These are phyloP conservation scores for Dissostichus mawsoni DNA, from an alignment of 2,113 vertebrate species.

Conservation along the genomic window DNA sequence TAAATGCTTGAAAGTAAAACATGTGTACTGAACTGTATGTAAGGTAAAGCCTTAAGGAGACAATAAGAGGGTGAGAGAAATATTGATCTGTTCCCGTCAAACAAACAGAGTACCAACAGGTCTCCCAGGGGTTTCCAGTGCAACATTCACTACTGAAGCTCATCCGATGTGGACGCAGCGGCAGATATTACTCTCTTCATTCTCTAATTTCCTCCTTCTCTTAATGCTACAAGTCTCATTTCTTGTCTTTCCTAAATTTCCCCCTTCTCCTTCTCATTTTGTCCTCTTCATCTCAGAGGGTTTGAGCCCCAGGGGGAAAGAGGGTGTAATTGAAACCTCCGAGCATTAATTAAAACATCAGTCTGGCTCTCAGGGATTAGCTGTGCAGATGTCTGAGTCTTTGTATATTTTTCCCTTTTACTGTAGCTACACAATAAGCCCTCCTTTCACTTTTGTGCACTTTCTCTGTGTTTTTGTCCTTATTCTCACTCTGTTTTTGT, in stretches of 20 bases:
- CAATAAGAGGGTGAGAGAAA: conserved; percentile 11
- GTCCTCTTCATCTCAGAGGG: conserved; percentile 63
- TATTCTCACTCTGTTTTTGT: conserved; percentile 35
- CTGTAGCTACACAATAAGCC: conserved; percentile 47
- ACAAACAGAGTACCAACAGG: conserved; percentile 28
- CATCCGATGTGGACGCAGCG: conserved; percentile 53
- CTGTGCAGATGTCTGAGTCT: conserved; percentile 74
- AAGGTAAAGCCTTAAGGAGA: background rate
- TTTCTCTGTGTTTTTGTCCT: conserved; percentile 3
- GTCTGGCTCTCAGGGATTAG: conserved; percentile 77
- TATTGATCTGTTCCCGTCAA: conserved; percentile 35
- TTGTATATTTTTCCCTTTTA: conserved; percentile 63
- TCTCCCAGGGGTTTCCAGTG: conserved; percentile 22
- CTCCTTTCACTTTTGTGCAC: conserved; percentile 6
- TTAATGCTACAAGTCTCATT: conserved; percentile 56
- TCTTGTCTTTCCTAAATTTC: conserved; percentile 52
- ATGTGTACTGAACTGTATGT: background rate
- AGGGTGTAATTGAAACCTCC: conserved; percentile 81
- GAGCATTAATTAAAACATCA: conserved; percentile 84
- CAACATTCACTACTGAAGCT: conserved; percentile 27
- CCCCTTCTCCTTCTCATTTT: conserved; percentile 51
- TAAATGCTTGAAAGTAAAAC: background rate
- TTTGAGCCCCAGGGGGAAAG: conserved; percentile 65
- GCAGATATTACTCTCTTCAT: conserved; percentile 43
- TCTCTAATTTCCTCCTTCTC: conserved; percentile 18